Evolutionary conservation across 2,888 invertebrate genomes (phyloP), one percentile per base, ranked within the genome.

Genomic region (Heliconius sara): DNA sequence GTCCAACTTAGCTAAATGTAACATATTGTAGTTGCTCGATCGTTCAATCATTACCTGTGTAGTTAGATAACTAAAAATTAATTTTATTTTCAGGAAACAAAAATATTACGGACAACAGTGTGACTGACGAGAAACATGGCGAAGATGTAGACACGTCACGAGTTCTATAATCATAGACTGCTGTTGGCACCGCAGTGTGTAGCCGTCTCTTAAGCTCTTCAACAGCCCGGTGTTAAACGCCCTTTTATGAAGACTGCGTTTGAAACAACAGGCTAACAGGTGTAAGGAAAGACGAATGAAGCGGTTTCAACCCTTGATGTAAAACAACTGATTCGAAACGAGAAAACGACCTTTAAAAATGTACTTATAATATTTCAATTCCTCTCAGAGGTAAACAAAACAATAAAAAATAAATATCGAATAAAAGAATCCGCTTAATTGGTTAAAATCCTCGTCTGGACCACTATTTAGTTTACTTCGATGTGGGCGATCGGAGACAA

Each of bases 81-180:
- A 57, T 72, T 5, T 13, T 81, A 83, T 83, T 90, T 91, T 57
- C 91, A 94, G 94, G 91, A 82, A 88, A 86, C 87, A 93, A 91
- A 91, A 95, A 92, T 87, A 87, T 92, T 84, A 94, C 95, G 88
- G 91, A 93, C 90, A 93, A 91, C 91, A 92, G 89, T 89, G 93
- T 93, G 88, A 89, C 89, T 86, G 90, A 87, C 81, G 88, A 87
- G 80, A 91, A 90, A 88, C 89, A 88, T 67, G 83, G 83, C 75
- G 80, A 82, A 85, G 89, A 88, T 82, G 84, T 88, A 83, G 90
- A 89, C 84, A 87, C 87, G 79, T 87, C 88, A 80, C 91, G 88
- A 85, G 88, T 90, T 85, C 91, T 91, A 87, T 92, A 93, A 91
- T 91, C 90, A 88, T 87, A 89, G 87, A 90, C 88, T 88, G 84